phyloP scores from a whole-genome alignment of 2,888 invertebrate species.

The Andrena camellia region DNA sequence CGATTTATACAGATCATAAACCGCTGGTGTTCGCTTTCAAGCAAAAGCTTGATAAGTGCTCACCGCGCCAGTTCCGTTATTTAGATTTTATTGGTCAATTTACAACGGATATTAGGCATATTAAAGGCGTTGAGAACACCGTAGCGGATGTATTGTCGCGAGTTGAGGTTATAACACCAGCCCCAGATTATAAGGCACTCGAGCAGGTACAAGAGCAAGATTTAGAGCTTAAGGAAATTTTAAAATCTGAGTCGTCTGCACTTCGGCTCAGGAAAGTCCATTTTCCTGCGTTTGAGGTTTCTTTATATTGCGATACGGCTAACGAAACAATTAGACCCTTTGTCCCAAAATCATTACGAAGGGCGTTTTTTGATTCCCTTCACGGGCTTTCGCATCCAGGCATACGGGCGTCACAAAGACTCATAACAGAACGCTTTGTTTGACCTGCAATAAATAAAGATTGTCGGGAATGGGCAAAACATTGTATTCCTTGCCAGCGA shows the following conservation, averaged over 20 bases:
- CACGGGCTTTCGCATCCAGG: not conserved
- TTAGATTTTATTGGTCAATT: not conserved
- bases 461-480: not conserved
- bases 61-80: no score
- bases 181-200: not conserved
- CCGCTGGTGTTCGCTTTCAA: no score
- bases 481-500: not conserved
- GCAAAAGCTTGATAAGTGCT: no score
- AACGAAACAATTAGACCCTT: not conserved
- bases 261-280: not conserved
- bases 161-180: not conserved
- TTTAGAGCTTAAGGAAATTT: not conserved
- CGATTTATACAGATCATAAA: no score
- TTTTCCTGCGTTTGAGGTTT: not conserved
- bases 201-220: not conserved
- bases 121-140: not conserved
- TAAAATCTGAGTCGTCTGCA: not conserved
- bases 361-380: not conserved
- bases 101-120: not conserved
- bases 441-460: not conserved
- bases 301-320: not conserved
- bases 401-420: not conserved
- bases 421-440: not conserved
- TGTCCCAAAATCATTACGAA: not conserved
- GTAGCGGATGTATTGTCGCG: conserved; percentile 5